Conservation (phyloP, 2,888 invertebrate genomes). For the Cenopis cana region DNA sequence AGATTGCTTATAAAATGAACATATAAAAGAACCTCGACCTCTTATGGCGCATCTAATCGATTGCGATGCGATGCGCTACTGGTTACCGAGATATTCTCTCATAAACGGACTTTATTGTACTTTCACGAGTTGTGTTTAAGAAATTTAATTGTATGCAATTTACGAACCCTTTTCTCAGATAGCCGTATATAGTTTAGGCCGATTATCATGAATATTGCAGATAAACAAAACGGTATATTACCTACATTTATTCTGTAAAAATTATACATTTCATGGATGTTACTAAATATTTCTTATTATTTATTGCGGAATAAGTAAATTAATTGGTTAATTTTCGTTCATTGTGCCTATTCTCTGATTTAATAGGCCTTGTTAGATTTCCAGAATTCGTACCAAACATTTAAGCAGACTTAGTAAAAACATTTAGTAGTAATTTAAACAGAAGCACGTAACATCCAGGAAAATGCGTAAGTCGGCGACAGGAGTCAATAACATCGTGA, state of each 20-base stretch:
- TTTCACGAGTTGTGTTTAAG: slow-evolving; percentile 16
- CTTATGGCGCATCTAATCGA: slow-evolving; percentile 66
- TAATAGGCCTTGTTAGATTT: background rate
- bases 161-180: background rate
- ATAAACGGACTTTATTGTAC: slow-evolving; percentile 30
- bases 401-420: background rate
- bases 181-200: too few relatives aligned
- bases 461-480: slow-evolving; percentile 67
- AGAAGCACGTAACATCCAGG: slow-evolving; percentile 65
- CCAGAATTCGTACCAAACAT: background rate
- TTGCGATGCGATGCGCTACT: slow-evolving; percentile 70
- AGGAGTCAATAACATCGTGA: slow-evolving; percentile 76
- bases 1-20: slow-evolving; percentile 27
- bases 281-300: background rate
- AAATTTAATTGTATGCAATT: slow-evolving; percentile 9
- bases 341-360: background rate
- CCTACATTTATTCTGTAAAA: background rate
- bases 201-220: too few relatives aligned
- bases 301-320: background rate
- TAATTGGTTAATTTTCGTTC: background rate
- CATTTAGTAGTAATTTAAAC: slow-evolving; percentile 52
- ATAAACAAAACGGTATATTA: too few relatives aligned
- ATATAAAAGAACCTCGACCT: slow-evolving; percentile 59
- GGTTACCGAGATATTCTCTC: slow-evolving; percentile 53
- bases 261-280: background rate